Percentiles rank a stretch among this genome's conserved stretches.
Conservation (phyloP, 1,140 invertebrate genomes). For the Hermatobates lingyangjiaoensis region DNA sequence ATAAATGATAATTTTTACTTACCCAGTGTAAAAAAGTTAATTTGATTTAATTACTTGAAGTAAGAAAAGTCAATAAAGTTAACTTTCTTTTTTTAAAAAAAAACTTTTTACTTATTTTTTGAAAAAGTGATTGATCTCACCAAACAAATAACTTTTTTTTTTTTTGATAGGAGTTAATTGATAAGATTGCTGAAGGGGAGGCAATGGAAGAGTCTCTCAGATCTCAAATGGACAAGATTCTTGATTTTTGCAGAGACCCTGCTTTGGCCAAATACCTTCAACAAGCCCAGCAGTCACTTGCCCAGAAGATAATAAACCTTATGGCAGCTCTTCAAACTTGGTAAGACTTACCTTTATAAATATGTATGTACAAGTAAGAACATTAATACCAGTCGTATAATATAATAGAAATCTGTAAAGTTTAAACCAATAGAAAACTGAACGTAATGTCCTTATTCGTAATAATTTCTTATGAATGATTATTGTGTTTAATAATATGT, state of each 20-base stretch:
- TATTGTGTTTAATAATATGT: too few species aligned
- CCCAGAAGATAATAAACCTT: slow-evolving; percentile 54
- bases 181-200: slow-evolving; percentile 44
- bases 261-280: slow-evolving; percentile 46
- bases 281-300: slow-evolving; percentile 56
- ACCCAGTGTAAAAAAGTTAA: too few species aligned
- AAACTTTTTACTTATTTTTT: too few species aligned
- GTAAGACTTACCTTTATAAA: slow-evolving; percentile 28
- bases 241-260: slow-evolving; percentile 55
- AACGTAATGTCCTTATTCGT: too few species aligned
- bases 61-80: too few species aligned
- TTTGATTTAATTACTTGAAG: too few species aligned
- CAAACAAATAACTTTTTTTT: slow-evolving; percentile 2
- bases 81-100: too few species aligned
- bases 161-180: slow-evolving; percentile 34
- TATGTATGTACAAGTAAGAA: not conserved
- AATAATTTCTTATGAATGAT: too few species aligned
- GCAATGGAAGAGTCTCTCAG: slow-evolving; percentile 38
- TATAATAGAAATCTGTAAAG: not conserved
- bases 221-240: slow-evolving; percentile 41
- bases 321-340: slow-evolving; percentile 64
- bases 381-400: not conserved
- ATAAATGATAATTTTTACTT: too few species aligned
- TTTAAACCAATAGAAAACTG: too few species aligned
- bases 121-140: too few species aligned